Evolutionary conservation across 2,888 invertebrate genomes (phyloP), one percentile per base, ranked within the genome.

Genomic region (Stenolophus ochropezus): DNA sequence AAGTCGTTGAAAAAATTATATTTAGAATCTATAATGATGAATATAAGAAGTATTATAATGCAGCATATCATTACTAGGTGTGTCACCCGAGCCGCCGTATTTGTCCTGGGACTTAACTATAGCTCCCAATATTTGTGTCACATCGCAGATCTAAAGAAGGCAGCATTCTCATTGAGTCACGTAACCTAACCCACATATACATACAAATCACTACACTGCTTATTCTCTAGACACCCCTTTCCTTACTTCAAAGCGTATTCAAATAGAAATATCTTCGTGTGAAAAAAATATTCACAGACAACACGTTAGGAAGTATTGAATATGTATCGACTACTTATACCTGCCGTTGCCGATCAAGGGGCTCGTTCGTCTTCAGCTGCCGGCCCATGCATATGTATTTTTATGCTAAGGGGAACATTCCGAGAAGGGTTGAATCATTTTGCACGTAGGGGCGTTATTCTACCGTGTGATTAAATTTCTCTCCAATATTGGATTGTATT

Each of bases 291-390:
- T 78, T 65, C 56, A 51, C 69, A 53, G 27, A 49, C 51, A 25
- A 78, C 78, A 61, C 65, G 65, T 69, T 69, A 69, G 33, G 65
- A 69, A 77, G 51, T 77, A 78, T 78, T 78, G 78, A 78, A 78
- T 78, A 78, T 78, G 78, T 78, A 77, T 77, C 51, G 65, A 65
- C 75, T 75, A 78, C 65, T 78, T 78, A 78, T 78, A 78, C 78
- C 78, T 78, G 78, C 65, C 78, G 78, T 65, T 56, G 56, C 18
- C 20, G 20, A 20, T 18, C 23, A 33, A 27, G 65, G 65, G 27
- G 18, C 16, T 33, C 65, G n/a, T n/a, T n/a, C 27, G 27, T 51
- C 51, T 16, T 69, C 65, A 69, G 65, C 65, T 69, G 65, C 65
- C 33, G 65, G 56, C 18, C 56, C 14, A 73, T 73, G 73, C 73